These are phyloP conservation scores for Prunella strophiata DNA, from an alignment of 2,797 vertebrate genomes.

Conservation along the genomic window DNA sequence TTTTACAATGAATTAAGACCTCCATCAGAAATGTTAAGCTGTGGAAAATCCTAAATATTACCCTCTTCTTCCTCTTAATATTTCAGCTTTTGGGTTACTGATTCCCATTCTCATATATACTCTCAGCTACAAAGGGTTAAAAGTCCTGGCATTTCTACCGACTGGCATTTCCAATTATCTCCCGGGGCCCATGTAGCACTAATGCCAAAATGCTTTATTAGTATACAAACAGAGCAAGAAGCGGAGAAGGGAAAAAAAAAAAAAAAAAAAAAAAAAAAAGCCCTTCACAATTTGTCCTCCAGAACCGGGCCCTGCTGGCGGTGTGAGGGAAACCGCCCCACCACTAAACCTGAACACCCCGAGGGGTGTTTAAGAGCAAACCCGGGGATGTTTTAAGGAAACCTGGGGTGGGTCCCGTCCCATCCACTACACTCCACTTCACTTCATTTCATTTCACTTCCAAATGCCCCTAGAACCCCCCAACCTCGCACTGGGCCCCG, in stretches of 20 bases:
- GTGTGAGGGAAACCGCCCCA: background rate
- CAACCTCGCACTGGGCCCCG: accelerated
- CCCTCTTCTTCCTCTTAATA: background rate
- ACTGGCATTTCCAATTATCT: slow-evolving; percentile 6
- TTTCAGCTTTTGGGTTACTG: background rate
- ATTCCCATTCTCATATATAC: background rate
- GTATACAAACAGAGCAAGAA: background rate
- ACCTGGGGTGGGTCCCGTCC: accelerated
- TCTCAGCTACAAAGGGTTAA: background rate
- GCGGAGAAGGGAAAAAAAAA: accelerated
- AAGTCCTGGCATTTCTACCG: background rate
- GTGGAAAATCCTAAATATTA: background rate
- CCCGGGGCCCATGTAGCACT: background rate
- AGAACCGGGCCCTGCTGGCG: accelerated
- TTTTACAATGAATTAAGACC: background rate
- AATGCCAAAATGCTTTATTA: slow-evolving; percentile 22
- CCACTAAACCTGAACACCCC: accelerated
- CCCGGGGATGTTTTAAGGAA: accelerated
- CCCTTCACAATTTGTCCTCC: background rate
- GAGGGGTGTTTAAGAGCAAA: background rate
- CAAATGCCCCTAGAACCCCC: accelerated
- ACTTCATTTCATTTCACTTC: no score
- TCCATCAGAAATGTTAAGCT: background rate
- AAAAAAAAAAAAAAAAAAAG: no score
- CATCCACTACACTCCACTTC: no score